These are phyloP conservation scores for Parnassius glacialis DNA, from an alignment of 2,888 invertebrate genomes.

Conservation along the genomic window DNA sequence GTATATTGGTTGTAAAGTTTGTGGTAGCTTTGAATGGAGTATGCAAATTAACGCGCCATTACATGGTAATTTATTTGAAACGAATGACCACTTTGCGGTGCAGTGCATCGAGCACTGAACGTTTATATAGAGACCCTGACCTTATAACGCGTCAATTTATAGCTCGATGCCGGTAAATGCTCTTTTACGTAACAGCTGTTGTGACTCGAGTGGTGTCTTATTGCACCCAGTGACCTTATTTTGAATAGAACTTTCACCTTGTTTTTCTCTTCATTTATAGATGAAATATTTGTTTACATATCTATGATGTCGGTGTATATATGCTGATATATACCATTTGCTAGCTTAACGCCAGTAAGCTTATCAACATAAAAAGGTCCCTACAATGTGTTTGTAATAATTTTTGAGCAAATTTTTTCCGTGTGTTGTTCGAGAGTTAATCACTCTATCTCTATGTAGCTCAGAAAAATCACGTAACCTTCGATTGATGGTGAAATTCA, in stretches of 20 bases:
- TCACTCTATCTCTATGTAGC: too few species aligned
- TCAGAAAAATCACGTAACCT: too few species aligned
- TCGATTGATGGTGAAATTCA: too few species aligned
- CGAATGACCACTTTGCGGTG: slow-evolving; percentile 80
- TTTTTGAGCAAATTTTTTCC: too few species aligned
- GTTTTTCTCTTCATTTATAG: slow-evolving; percentile 32
- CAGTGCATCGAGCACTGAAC: slow-evolving; percentile 75
- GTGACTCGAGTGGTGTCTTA: slow-evolving; percentile 60
- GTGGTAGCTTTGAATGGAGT: slow-evolving; percentile 56
- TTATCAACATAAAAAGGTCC: too few species aligned
- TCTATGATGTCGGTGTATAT: too few species aligned
- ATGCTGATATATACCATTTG: too few species aligned
- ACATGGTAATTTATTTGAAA: slow-evolving; percentile 81
- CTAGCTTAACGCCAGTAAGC: too few species aligned
- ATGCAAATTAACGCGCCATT: slow-evolving; percentile 80
- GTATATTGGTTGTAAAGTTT: slow-evolving; percentile 43
- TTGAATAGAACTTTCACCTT: slow-evolving; percentile 65
- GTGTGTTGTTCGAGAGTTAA: too few species aligned
- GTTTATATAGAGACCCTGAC: slow-evolving; percentile 79
- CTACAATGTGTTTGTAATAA: too few species aligned
- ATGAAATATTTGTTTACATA: background rate
- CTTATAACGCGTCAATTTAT: slow-evolving; percentile 79
- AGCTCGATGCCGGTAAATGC: slow-evolving; percentile 69
- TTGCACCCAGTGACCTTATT: slow-evolving; percentile 60
- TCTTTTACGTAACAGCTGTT: slow-evolving; percentile 77